Base-by-base conservation (phyloP, 2,888 invertebrate genomes). In the Strigamia transsilvanica region DNA sequence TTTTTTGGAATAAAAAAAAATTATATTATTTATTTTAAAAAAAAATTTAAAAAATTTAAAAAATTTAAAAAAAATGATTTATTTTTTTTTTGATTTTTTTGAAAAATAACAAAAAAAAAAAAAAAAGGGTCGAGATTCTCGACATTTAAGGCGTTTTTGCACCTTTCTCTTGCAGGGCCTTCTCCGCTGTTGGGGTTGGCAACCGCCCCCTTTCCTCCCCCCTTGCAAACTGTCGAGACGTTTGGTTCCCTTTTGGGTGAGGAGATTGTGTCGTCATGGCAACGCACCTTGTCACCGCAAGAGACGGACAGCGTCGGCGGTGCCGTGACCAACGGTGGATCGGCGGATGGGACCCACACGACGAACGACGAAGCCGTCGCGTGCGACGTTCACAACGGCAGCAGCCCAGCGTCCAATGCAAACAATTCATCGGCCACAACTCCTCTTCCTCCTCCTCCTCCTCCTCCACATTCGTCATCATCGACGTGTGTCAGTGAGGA, bases 181-280 rank as follows among this genome's bases (percentile, higher is more conserved):
- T 79, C 82, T 79, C 77, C 82, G 23, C 32, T 82, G 82, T 82
- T 82, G 82, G 82, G 82, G 77, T 51, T 82, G 77, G 77, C 82
- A n/a, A 42, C 80, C 46, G 78, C 77, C 77, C 82, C 77, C 82
- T 83, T 84, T 85, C 85, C 83, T 84, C 86, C 85, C 61, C 85
- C 85, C 23, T 85, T 86, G 83, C 86, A 86, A 83, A 86, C 86
- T 83, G 86, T 87, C 42, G 88, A 88, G 83, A 86, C 87, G 82
- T 88, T 89, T 85, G 88, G 88, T 81, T 87, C 88, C 51, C 85
- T 89, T 84, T 90, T 94, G 87, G 94, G 94, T 88, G 93, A 94
- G 88, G 94, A 94, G 88, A 92, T 94, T 88, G 94, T 94, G 88
- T 92, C 92, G 86, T 92, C 92, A 88, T 93, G 93, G 92, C 91